Conservation (phyloP, 2,797 vertebrate genomes). For the Trematomus bernacchii region DNA sequence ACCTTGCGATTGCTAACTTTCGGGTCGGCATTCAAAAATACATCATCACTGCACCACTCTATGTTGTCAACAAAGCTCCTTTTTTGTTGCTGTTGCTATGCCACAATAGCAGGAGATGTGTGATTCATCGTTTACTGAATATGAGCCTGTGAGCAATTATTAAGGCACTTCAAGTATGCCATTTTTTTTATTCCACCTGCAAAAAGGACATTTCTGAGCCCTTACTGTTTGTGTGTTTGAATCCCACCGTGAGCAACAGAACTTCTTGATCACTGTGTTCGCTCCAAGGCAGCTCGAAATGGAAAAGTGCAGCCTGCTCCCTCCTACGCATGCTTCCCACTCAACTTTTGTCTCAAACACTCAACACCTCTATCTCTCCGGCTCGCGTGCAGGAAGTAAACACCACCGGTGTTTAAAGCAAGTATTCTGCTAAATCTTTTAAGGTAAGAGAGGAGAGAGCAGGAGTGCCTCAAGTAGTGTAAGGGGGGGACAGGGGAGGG, state of each 20-base stretch:
- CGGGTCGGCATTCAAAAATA: no score
- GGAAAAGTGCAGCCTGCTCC: conserved; percentile 75
- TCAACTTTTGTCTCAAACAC: conserved; percentile 77
- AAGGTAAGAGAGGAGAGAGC: conserved; percentile 24
- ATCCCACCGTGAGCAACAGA: conserved; percentile 55
- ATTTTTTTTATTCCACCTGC: conserved; percentile 64
- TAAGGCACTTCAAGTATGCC: conserved; percentile 51
- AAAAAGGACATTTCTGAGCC: conserved; percentile 56
- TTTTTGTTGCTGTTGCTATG: conserved; percentile 53
- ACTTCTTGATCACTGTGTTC: conserved; percentile 68
- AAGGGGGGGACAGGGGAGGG: neutral
- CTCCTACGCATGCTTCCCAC: conserved; percentile 81
- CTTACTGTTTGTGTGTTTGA: conserved; percentile 26
- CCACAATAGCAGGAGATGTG: conserved; percentile 41
- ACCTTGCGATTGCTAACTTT: no score
- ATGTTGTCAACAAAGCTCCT: conserved; percentile 29
- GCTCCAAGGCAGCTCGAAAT: conserved; percentile 75
- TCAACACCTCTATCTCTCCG: conserved; percentile 66
- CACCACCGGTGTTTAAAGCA: conserved; percentile 37
- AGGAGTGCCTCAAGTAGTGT: conserved; percentile 27
- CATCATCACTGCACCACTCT: neutral
- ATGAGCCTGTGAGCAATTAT: conserved; percentile 64
- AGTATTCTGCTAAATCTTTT: conserved; percentile 46
- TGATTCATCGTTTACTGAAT: conserved; percentile 65
- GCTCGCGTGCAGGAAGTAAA: conserved; percentile 73